Evolutionary conservation across 2,113 vertebrate species (phyloP), one percentile per base, ranked within the genome.

Genomic region (Clarias batrachus): DNA sequence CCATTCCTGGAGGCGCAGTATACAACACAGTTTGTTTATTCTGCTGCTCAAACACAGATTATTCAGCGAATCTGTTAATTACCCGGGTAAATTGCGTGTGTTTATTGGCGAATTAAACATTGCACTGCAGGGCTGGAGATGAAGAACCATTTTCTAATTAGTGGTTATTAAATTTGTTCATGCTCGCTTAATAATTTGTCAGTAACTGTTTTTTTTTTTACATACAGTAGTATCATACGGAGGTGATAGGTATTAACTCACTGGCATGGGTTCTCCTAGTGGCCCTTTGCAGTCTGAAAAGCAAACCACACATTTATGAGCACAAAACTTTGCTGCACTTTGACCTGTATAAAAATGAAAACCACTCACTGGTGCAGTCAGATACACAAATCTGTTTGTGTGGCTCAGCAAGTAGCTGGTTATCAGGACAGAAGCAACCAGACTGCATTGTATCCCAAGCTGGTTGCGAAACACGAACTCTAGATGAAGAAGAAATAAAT

Each of bases 371-470:
- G 1, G 10, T 1, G 82, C 94, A 95, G 1, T 89, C 7, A 16
- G 73, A 3, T 30, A 94, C 91, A 87, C 94, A 95, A n/a, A 56
- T 63, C 0, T 82, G 2, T 0, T 92, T 93, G 90, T 94, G 76
- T 56, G 81, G 57, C n/a, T 90, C 93, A 54, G 91, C 91, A 59
- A 89, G 91, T 6, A 86, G 0, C 23, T 85, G 76, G 19, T 63
- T 81, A 0, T 57, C 30, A 14, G 94, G 94, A 66, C 94, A 95
- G 85, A 91, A 94, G 85, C 94, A 95, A 12, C 94, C 94, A 30
- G 87, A 5, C 4, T 4, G 82, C 13, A 23, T 23, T 0, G 41
- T 79, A 14, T 66, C 19, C 0, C 89, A 33, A 11, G 33, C 2
- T 0, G 23, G 33, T 2, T 37, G 33, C 2, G 33, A 37, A 37